phyloP scores from a whole-genome alignment of 2,888 invertebrate genomes.

The Sacculina carcini region DNA sequence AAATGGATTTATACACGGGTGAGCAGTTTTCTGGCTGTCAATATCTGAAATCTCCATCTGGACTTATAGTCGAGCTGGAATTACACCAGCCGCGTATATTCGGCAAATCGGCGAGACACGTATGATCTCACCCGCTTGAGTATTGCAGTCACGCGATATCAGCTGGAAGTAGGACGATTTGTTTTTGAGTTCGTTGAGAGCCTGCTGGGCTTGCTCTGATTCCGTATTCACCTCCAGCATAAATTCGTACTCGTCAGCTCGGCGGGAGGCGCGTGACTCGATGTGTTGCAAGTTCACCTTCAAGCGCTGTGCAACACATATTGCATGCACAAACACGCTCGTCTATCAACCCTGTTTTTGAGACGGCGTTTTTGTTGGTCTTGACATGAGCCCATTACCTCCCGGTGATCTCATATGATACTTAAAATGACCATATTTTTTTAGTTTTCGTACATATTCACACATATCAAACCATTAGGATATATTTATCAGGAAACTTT shows the following conservation, averaged over 20 bases:
- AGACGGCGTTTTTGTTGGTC: slow-evolving; percentile 3
- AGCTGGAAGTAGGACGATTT: slow-evolving; percentile 55
- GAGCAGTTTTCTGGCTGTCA: no score
- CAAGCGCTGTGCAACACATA: slow-evolving; percentile 18
- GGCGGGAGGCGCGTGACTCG: slow-evolving; percentile 67
- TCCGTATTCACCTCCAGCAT: slow-evolving; percentile 63
- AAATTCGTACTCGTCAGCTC: slow-evolving; percentile 61
- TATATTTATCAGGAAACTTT: no score
- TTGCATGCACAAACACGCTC: not conserved
- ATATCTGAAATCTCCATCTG: no score
- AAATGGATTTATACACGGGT: no score
- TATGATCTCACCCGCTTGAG: slow-evolving; percentile 44
- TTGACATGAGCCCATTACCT: no score
- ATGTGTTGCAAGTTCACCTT: slow-evolving; percentile 65
- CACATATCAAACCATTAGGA: no score
- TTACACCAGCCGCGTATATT: no score
- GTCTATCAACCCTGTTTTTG: not conserved
- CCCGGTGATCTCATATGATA: no score
- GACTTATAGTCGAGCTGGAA: no score
- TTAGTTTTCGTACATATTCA: no score
- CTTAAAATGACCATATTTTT: no score
- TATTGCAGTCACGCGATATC: slow-evolving; percentile 51
- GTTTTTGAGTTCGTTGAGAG: slow-evolving; percentile 41
- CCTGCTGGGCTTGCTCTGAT: slow-evolving; percentile 41
- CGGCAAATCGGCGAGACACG: no score